Evolutionary conservation across 2,113 vertebrate species (phyloP).

Genomic region (Crotophaga sulcirostris): DNA sequence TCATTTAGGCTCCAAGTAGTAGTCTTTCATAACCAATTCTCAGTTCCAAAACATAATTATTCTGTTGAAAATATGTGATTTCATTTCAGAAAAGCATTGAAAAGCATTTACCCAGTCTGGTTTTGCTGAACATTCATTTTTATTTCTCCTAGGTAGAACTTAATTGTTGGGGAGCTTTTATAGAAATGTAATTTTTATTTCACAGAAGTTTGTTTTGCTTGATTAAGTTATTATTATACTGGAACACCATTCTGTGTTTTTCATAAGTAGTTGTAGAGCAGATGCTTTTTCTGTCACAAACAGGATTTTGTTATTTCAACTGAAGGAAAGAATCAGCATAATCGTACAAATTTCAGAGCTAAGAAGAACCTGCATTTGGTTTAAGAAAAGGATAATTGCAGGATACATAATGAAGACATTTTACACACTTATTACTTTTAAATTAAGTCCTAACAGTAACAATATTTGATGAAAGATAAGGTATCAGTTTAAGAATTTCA

Average conservation of each 20-base stretch:
- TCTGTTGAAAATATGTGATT: neutral
- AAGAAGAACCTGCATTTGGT: neutral
- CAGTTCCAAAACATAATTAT: neutral
- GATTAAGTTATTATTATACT: neutral
- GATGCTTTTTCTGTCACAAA: neutral
- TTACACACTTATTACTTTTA: neutral
- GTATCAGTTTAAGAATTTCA: neutral
- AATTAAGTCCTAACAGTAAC: neutral
- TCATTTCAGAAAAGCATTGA: neutral
- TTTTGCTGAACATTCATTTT: neutral
- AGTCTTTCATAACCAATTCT: neutral
- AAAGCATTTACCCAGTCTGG: neutral
- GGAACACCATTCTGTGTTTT: neutral
- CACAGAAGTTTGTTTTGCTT: neutral
- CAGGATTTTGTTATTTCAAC: neutral
- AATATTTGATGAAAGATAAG: neutral
- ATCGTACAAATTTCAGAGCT: neutral
- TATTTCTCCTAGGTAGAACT: neutral
- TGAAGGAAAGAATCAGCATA: neutral
- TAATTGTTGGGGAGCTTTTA: neutral
- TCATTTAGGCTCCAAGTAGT: neutral
- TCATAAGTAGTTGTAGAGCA: neutral
- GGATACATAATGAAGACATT: neutral
- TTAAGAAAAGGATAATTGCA: neutral
- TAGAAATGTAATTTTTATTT: neutral